A percentile compares a stretch with the other conserved stretches of the same genome.
Conservation (phyloP, 35 echinoderm and acorn worm genomes). For the Anneissia japonica region DNA sequence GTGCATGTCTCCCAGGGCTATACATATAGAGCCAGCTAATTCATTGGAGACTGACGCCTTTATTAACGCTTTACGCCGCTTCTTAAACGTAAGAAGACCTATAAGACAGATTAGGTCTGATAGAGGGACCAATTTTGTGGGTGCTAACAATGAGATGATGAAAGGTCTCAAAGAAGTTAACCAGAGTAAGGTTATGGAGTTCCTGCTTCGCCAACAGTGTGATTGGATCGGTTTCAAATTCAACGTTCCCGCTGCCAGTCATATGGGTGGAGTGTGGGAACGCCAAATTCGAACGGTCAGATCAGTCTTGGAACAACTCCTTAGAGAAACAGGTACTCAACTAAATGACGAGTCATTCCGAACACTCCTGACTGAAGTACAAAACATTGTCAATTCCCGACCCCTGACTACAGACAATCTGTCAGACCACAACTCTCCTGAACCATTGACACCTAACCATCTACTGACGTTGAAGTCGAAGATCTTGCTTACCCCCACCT, state of each 20-base stretch:
- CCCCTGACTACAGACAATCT: conserved; percentile 41
- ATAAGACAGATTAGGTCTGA: neutral
- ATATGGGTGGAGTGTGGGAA: conserved; percentile 50
- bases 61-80: conserved; percentile 22
- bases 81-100: neutral
- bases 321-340: conserved; percentile 26
- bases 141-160: neutral
- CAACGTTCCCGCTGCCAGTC: conserved; percentile 33
- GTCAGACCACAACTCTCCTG: conserved; percentile 26
- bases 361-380: conserved; percentile 67
- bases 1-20: conserved; percentile 16
- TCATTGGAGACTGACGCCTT: conserved; percentile 22
- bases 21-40: conserved; percentile 35
- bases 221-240: conserved; percentile 51
- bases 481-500: conserved; percentile 62
- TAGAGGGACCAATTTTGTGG: neutral
- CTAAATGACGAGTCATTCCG: conserved; percentile 68
- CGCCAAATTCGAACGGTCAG: conserved; percentile 23
- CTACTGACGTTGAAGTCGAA: conserved; percentile 62
- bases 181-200: neutral
- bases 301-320: conserved; percentile 27
- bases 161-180: neutral
- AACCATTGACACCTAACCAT: conserved; percentile 77
- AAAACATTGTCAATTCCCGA: conserved; percentile 45
- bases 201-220: conserved; percentile 9